Conservation (phyloP, 2,113 vertebrate genomes). For the Vicugna pacos region DNA sequence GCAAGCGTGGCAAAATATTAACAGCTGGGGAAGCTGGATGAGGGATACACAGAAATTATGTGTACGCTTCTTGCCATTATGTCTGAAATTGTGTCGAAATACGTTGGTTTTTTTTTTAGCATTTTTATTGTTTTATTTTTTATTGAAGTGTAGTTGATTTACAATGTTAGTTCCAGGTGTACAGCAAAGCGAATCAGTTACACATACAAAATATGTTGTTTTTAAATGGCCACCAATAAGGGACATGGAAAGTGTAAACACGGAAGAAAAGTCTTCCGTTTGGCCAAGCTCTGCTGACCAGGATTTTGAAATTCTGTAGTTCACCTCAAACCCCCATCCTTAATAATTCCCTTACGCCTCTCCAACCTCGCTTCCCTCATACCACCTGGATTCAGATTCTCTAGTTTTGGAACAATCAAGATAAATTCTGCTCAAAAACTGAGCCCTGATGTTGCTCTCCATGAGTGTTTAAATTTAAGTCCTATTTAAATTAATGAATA, state of each 20-base stretch:
- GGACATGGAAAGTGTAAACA: not conserved
- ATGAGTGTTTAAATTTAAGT: not conserved
- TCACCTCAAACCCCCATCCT: not conserved
- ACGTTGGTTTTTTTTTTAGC: not conserved
- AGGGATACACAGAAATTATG: not conserved
- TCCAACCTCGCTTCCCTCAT: not conserved
- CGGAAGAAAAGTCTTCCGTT: not conserved
- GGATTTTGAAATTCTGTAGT: not conserved
- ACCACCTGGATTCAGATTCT: not conserved
- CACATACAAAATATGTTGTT: not conserved
- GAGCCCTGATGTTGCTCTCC: not conserved
- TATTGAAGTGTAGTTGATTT: too few species aligned
- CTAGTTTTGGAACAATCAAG: not conserved
- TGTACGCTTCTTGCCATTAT: not conserved
- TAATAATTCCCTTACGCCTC: not conserved
- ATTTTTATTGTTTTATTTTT: too few species aligned
- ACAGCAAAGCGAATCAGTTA: too few species aligned
- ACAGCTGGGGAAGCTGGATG: not conserved
- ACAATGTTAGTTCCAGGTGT: too few species aligned
- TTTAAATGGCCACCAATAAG: not conserved
- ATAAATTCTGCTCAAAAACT: constrained; percentile 7
- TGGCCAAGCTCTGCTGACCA: not conserved
- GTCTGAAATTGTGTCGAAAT: constrained; percentile 15
- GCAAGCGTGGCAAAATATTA: not conserved
- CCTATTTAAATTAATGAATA: not conserved